Conservation (phyloP, 2,888 invertebrate genomes). For the Aelia acuminata region DNA sequence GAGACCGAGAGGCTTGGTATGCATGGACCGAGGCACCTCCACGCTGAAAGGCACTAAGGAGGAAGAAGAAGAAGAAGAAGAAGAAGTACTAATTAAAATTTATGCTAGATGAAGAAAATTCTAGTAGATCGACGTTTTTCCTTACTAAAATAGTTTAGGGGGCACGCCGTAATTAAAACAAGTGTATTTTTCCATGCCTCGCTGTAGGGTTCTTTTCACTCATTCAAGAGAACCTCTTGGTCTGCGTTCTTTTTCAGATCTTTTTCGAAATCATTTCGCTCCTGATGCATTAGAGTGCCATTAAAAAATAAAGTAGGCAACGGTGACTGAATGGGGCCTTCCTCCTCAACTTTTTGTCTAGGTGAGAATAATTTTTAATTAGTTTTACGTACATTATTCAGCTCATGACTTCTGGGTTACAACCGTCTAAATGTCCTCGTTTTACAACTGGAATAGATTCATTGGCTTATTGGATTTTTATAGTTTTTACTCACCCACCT, state of each 20-base stretch:
- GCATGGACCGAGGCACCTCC: no score
- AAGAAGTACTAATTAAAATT: neutral
- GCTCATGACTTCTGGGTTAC: neutral
- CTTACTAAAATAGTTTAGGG: neutral
- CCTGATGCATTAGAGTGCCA: conserved; percentile 30
- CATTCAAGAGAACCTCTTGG: neutral
- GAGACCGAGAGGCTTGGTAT: no score
- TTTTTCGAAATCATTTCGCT: conserved; percentile 3
- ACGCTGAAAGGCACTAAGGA: no score
- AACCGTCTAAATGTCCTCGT: neutral
- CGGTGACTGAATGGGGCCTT: neutral
- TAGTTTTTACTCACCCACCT: neutral
- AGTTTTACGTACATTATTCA: neutral
- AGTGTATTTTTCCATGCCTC: neutral
- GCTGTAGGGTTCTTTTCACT: neutral
- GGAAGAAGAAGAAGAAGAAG: no score
- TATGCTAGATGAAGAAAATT: neutral
- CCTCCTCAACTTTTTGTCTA: neutral
- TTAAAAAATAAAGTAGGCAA: conserved; percentile 11
- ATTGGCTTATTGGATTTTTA: neutral
- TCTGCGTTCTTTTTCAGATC: neutral
- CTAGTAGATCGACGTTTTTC: neutral
- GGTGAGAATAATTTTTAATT: conserved; percentile 14
- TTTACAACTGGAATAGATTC: neutral
- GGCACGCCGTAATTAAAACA: neutral